A percentile compares a stretch with the other conserved stretches of the same genome.
phyloP scores from a whole-genome alignment of 2,797 vertebrate species.

The Oreochromis grahami region DNA sequence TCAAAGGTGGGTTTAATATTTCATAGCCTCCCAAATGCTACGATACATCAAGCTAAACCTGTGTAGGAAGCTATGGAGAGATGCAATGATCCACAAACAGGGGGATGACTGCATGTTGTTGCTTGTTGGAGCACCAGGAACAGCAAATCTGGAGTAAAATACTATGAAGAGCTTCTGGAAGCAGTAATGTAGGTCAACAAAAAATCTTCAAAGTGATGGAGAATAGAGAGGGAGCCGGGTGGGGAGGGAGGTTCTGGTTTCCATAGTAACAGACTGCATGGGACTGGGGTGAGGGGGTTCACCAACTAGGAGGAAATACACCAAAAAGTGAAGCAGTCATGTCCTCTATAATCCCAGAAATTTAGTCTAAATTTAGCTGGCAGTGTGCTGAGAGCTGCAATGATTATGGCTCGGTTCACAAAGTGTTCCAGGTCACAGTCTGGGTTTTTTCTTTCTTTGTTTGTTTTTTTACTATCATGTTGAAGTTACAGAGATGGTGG shows the following conservation, averaged over 20 bases:
- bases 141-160: not conserved
- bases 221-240: not conserved
- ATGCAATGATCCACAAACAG: not conserved
- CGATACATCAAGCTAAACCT: not conserved
- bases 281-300: not conserved
- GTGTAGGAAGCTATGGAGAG: not conserved
- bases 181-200: constrained; percentile 50
- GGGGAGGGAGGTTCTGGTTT: constrained; percentile 31
- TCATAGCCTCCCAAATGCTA: not conserved
- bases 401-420: not conserved
- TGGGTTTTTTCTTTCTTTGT: not conserved
- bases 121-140: not conserved
- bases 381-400: not conserved
- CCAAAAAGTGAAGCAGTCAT: not conserved
- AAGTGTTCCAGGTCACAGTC: not conserved
- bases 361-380: not conserved
- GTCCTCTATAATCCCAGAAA: constrained; percentile 22
- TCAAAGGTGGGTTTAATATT: not conserved
- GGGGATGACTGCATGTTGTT: not conserved
- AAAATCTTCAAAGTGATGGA: constrained; percentile 40
- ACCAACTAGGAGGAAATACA: not conserved
- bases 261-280: constrained; percentile 28
- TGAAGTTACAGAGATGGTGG: not conserved
- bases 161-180: constrained; percentile 72
- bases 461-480: not conserved